Conservation (phyloP, 2,113 vertebrate genomes). For the Theristicus caerulescens region DNA sequence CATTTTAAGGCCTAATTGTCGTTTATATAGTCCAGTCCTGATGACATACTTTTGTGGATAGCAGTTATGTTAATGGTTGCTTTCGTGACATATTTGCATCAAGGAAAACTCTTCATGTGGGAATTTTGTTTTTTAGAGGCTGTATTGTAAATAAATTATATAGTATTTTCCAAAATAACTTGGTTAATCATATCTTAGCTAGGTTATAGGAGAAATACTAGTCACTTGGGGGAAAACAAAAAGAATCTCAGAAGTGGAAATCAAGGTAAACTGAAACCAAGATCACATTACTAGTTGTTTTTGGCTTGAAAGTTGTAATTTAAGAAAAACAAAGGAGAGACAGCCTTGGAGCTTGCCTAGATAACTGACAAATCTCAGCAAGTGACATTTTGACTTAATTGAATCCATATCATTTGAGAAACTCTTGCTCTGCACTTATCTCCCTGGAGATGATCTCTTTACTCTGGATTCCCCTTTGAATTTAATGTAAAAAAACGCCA, state of each 20-base stretch:
- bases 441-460: not conserved
- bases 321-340: not conserved
- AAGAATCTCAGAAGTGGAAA: not conserved
- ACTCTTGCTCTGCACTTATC: not conserved
- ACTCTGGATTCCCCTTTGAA: not conserved
- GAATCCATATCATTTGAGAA: not conserved
- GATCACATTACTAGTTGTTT: not conserved
- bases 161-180: not conserved
- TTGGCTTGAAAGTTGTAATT: constrained; percentile 4
- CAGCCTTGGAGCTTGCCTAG: not conserved
- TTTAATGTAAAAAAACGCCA: not conserved
- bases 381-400: constrained; percentile 18
- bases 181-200: not conserved
- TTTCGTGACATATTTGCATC: not conserved
- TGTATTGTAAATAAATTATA: not conserved
- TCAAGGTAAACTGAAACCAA: not conserved
- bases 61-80: not conserved
- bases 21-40: not conserved
- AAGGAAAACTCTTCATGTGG: not conserved
- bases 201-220: not conserved
- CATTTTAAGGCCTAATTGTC: not conserved
- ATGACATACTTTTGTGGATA: not conserved
- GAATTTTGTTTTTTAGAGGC: not conserved
- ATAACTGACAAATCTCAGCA: constrained; percentile 4
- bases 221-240: not conserved